phyloP scores from a whole-genome alignment of 1,140 invertebrate genomes.

The Ceratoteleas bidentatus region DNA sequence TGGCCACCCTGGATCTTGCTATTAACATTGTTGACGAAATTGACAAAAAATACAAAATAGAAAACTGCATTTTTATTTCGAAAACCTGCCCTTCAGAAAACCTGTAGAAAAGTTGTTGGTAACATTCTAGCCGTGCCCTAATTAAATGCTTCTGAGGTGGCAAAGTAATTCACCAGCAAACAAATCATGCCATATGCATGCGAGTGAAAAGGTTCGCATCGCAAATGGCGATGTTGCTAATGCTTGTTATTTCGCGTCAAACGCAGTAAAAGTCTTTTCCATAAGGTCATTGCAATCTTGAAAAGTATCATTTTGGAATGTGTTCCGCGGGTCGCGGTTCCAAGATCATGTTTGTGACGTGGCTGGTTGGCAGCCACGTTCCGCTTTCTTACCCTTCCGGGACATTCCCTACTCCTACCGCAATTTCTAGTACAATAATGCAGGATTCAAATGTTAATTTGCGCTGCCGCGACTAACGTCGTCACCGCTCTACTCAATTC shows the following conservation, averaged over 20 bases:
- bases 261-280: conserved; percentile 62
- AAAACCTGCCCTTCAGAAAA: too few relatives aligned
- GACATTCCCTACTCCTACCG: conserved; percentile 64
- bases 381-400: conserved; percentile 80
- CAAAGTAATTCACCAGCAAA: conserved; percentile 31
- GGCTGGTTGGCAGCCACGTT: conserved; percentile 68
- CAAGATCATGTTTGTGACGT: conserved; percentile 66
- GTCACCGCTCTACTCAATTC: conserved; percentile 34
- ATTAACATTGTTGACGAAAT: too few relatives aligned
- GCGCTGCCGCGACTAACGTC: conserved; percentile 38
- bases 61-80: too few relatives aligned
- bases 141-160: conserved; percentile 26
- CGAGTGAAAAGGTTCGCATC: conserved; percentile 23
- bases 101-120: too few relatives aligned
- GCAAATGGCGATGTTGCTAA: conserved; percentile 42
- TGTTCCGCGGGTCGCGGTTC: conserved; percentile 67
- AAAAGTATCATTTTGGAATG: conserved; percentile 63
- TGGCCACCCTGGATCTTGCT: too few relatives aligned
- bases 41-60: too few relatives aligned
- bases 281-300: conserved; percentile 61
- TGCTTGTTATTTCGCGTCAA: conserved; percentile 50
- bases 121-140: background rate
- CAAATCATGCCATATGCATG: background rate
- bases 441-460: conserved; percentile 65
- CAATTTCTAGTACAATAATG: conserved; percentile 66